Evolutionary conservation across 2,113 vertebrate genomes (phyloP).

Genomic region (Cairina moschata): DNA sequence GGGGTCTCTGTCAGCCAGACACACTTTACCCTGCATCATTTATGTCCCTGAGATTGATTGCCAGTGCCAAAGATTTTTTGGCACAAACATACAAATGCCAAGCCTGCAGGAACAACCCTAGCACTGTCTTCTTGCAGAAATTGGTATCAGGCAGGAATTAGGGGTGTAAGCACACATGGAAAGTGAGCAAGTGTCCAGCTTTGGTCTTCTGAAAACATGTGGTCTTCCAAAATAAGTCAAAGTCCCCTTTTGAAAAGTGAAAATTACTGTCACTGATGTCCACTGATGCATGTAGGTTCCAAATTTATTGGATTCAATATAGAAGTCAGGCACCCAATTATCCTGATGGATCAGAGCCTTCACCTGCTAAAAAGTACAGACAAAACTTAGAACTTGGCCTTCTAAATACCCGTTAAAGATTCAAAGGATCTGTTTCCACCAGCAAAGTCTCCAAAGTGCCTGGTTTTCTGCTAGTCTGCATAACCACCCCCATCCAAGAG

Average conservation of each 20-base stretch:
- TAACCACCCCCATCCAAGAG: neutral
- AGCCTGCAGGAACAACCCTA: neutral
- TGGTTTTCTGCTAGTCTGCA: neutral
- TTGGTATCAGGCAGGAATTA: neutral
- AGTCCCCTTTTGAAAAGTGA: neutral
- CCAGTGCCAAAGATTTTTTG: neutral
- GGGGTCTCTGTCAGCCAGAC: neutral
- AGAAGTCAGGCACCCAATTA: neutral
- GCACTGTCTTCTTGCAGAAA: neutral
- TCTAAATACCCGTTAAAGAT: neutral
- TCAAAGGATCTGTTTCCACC: neutral
- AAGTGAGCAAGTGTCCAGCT: neutral
- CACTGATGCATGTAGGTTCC: rapidly evolving
- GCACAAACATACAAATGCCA: neutral
- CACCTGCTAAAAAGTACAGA: neutral
- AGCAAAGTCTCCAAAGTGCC: neutral
- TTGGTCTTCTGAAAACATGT: neutral
- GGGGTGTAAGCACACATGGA: rapidly evolving
- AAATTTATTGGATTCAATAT: neutral
- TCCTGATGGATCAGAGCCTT: neutral
- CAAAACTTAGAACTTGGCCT: neutral
- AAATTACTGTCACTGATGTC: neutral
- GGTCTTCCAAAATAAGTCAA: neutral
- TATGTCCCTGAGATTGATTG: neutral
- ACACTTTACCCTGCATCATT: neutral